phyloP scores from a whole-genome alignment of 2,113 vertebrate genomes.

The human region DNA sequence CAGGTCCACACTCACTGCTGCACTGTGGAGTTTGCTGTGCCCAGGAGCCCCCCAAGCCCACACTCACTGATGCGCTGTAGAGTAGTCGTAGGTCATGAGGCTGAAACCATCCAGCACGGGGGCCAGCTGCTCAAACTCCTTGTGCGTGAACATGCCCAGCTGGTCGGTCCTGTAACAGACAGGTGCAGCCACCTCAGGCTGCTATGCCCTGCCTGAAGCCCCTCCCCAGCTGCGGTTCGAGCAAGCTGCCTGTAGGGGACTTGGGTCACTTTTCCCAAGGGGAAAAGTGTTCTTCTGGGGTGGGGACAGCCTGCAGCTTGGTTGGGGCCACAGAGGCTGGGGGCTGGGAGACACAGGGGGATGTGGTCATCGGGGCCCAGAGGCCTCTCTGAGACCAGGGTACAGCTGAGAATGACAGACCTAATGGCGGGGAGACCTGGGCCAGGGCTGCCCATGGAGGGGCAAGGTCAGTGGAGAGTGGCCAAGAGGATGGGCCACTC shows the following conservation, averaged over 20 bases:
- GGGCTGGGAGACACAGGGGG: not conserved
- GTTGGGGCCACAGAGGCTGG: not conserved
- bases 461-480: not conserved
- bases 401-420: not conserved
- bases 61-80: conserved; percentile 89
- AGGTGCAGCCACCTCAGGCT: rapidly evolving
- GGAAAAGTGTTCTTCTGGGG: too few species aligned
- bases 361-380: not conserved
- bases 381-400: not conserved
- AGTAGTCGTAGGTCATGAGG: conserved; percentile 98
- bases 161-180: conserved; percentile 83
- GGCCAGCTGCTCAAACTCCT: conserved; percentile 93
- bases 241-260: not conserved
- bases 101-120: conserved; percentile 93
- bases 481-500: not conserved
- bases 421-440: not conserved
- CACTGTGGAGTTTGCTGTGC: conserved; percentile 58
- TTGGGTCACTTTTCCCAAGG: not conserved
- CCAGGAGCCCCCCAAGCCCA: not conserved
- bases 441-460: not conserved
- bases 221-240: not conserved
- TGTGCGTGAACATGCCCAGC: conserved; percentile 91
- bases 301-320: too few species aligned
- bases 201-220: too few species aligned
- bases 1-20: conserved; percentile 85